A percentile compares a stretch with the other conserved stretches of the same genome.
phyloP scores from a whole-genome alignment of 2,113 vertebrate species.

The Balaeniceps rex region DNA sequence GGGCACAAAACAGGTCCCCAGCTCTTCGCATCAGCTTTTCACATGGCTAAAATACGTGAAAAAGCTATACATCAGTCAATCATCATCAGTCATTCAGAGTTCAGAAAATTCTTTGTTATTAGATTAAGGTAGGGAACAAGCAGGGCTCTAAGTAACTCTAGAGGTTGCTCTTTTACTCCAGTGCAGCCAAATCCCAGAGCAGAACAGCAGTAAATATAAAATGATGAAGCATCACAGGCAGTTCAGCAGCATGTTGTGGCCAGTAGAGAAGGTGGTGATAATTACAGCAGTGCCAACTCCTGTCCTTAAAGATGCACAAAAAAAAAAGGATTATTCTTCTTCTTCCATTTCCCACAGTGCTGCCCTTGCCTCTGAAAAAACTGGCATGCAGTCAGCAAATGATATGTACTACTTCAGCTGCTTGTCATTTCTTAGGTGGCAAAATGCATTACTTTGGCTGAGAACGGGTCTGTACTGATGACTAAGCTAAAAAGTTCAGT shows the following conservation, averaged over 20 bases:
- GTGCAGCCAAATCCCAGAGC: not conserved
- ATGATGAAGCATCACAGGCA: not conserved
- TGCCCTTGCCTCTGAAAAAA: not conserved
- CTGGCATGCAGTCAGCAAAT: not conserved
- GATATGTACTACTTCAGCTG: not conserved
- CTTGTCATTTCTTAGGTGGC: not conserved
- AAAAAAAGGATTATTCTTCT: not conserved
- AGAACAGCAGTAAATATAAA: not conserved
- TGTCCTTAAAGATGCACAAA: not conserved
- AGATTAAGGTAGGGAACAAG: not conserved
- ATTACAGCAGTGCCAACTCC: not conserved
- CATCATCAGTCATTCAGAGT: not conserved
- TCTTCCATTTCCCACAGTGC: not conserved
- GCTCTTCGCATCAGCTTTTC: not conserved
- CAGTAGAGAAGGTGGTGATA: not conserved
- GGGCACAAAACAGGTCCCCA: not conserved
- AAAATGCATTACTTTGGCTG: not conserved
- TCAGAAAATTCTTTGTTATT: not conserved
- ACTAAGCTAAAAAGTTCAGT: conserved; percentile 13
- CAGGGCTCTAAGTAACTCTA: not conserved
- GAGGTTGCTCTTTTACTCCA: not conserved
- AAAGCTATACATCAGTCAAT: not conserved
- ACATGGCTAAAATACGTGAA: not conserved
- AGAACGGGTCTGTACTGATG: not conserved
- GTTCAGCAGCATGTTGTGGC: not conserved